Base-by-base conservation (phyloP, 2,113 vertebrate genomes). In the Tor tambroides region DNA sequence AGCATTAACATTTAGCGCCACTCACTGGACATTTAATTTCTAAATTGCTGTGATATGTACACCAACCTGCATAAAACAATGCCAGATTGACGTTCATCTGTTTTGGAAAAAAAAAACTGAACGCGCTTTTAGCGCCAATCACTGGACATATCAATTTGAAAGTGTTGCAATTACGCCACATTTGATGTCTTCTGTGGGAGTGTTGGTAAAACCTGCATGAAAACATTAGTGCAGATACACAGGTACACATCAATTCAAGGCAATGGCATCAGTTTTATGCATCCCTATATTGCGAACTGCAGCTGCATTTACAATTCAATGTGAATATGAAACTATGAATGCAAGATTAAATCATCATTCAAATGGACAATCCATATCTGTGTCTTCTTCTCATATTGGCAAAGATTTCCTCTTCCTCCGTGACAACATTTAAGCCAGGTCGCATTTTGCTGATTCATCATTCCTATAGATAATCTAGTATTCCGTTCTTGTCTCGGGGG, bases 361-460 rank as follows among this genome's bases (percentile, higher is more conserved):
- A 80, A 61, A 26, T 41, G 7, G 6, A 41, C 56, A n/a, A 38
- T 61, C 21, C 7, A 61, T 61, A 41, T 61, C 1, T 41, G 6
- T 19, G 14, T n/a, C n/a, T 49, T 12, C 23, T n/a, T 61, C 41
- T 43, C 12, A 63, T 28, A 65, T 28, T 46, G 8, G 3, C 15
- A 67, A 82, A 46, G 4, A 41, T 72, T 76, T 83, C 72, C 77
- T 67, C 51, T 56, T 26, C 43, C 46, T 82, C 17, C n/a, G 12
- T 35, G 41, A 30, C 51, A 4, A 51, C 61, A 85, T 43, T 14
- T 67, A 46, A 82, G 59, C 12, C 49, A 63, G 30, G 54, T 43
- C 21, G 10, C 8, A 1, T 86, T 79, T 67, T 83, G 49, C 63
- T 19, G 17, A 89, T 51, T 89, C 76, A 83, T 75, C 79, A 79